These are phyloP conservation scores for Ylistrum balloti DNA, from an alignment of 1,140 invertebrate species.

Conservation along the genomic window DNA sequence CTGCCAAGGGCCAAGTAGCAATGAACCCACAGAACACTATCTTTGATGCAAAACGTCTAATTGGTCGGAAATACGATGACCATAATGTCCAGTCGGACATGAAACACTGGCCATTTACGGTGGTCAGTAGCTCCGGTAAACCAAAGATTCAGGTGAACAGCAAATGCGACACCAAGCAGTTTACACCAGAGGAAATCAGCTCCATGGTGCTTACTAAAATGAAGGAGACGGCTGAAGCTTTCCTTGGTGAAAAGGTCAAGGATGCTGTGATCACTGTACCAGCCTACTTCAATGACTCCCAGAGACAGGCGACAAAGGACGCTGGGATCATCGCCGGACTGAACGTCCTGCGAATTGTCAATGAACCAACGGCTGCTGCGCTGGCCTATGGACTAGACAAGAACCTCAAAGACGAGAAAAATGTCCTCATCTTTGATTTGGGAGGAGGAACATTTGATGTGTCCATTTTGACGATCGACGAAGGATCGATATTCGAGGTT, in stretches of 20 bases:
- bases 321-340: conserved; percentile 83
- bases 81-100: conserved; percentile 93
- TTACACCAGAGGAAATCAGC: conserved; percentile 95
- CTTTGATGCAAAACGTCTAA: conserved; percentile 91
- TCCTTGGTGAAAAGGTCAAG: conserved; percentile 87
- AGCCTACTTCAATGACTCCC: conserved; percentile 82
- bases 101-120: conserved; percentile 93
- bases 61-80: conserved; percentile 96
- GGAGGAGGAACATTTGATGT: conserved; percentile 77
- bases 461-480: conserved; percentile 83
- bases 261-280: conserved; percentile 83
- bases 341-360: conserved; percentile 84
- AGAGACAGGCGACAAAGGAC: conserved; percentile 82
- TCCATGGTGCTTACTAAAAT: conserved; percentile 93
- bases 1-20: conserved; percentile 85
- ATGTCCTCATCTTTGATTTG: conserved; percentile 71
- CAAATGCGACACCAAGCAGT: conserved; percentile 94
- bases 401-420: conserved; percentile 82
- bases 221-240: conserved; percentile 96
- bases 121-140: conserved; percentile 69
- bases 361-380: conserved; percentile 83
- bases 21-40: conserved; percentile 98
- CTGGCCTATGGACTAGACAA: conserved; percentile 84
- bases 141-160: conserved; percentile 91
- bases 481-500: conserved; percentile 87